Base-by-base conservation (phyloP, 2,888 invertebrate species). In the Zeuzera pyrina region DNA sequence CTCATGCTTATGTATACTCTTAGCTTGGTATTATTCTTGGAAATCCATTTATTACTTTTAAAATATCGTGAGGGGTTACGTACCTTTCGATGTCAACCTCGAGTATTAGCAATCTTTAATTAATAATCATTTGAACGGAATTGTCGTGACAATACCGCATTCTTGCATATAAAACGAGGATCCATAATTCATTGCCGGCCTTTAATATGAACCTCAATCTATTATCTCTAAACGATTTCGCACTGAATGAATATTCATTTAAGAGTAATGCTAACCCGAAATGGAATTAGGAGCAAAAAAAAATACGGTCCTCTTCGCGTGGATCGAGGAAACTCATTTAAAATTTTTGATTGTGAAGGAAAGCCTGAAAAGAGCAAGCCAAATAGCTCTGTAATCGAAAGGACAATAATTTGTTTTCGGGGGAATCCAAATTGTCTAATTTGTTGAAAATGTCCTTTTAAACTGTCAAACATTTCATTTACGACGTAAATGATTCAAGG, bases 181-280 rank as follows among this genome's bases (percentile, higher is more conserved):
- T 65, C 64, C 62, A 70, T 76, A 71, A 76, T 70, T 76, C 72
- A 72, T 66, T 57, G 50, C 49, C 52, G 56, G 57, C 65, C 61
- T 42, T 39, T 71, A 73, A 76, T 74, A 76, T 71, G 71, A 72
- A 72, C 70, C 67, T 61, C 72, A 68, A 74, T 77, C 70, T 77
- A 77, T 78, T 77, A 77, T 74, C 74, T 74, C 71, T 76, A 76
- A 81, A 69, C 79, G 79, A 73, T 79, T 79, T 77, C 60, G 65
- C 71, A 66, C 62, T 52, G 55, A 71, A 81, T 81, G 79, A 79
- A 81, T 81, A 81, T 81, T 81, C 79, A 81, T 77, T 77, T 72
- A 63, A 58, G 65, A 69, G 74, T 73, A 74, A 76, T 74, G 64
- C 68, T 69, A 66, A 60, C 69, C 66, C 57, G 62, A 74, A 77